A percentile compares a stretch with the other conserved stretches of the same genome.
These are phyloP conservation scores for Amblyjoppa fuscipennis DNA, from an alignment of 2,888 invertebrate genomes.

Conservation along the genomic window DNA sequence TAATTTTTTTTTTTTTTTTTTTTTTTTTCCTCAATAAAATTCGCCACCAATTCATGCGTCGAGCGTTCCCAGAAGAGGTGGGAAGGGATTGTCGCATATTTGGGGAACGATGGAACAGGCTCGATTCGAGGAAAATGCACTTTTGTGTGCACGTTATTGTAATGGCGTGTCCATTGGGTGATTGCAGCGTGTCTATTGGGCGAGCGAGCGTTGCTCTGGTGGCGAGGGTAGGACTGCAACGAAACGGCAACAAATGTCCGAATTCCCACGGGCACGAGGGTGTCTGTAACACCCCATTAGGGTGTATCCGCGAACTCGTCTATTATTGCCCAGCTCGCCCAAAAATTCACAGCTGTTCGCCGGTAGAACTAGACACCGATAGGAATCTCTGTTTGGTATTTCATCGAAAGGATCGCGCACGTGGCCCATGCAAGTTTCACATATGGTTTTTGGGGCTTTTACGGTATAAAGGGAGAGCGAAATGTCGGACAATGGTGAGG, in stretches of 20 bases:
- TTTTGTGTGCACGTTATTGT: conserved; percentile 21
- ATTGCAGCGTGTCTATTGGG: not conserved
- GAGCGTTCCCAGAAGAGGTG: not conserved
- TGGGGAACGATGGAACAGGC: not conserved
- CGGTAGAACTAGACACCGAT: conserved; percentile 41
- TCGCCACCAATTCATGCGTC: no score
- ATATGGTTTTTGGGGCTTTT: conserved; percentile 21
- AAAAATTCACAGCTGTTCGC: conserved; percentile 66
- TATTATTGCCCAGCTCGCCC: conserved; percentile 12
- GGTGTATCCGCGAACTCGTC: conserved; percentile 13
- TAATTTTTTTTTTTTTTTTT: not conserved
- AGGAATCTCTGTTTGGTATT: conserved; percentile 46
- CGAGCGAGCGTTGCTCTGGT: not conserved
- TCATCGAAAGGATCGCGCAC: conserved; percentile 31
- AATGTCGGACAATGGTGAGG: not conserved
- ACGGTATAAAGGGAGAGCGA: not conserved
- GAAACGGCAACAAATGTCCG: conserved; percentile 58
- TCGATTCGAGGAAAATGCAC: conserved; percentile 49
- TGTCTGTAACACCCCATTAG: conserved; percentile 30
- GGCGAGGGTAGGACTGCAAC: conserved; percentile 18
- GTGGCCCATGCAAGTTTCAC: conserved; percentile 24
- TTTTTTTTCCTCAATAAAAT: no score
- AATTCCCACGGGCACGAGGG: conserved; percentile 63
- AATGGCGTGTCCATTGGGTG: no score
- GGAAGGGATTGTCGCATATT: not conserved